Percentiles rank a stretch among this genome's conserved stretches.
Evolutionary conservation across 2,888 invertebrate species (phyloP).

Genomic region (Halocaridina rubra): DNA sequence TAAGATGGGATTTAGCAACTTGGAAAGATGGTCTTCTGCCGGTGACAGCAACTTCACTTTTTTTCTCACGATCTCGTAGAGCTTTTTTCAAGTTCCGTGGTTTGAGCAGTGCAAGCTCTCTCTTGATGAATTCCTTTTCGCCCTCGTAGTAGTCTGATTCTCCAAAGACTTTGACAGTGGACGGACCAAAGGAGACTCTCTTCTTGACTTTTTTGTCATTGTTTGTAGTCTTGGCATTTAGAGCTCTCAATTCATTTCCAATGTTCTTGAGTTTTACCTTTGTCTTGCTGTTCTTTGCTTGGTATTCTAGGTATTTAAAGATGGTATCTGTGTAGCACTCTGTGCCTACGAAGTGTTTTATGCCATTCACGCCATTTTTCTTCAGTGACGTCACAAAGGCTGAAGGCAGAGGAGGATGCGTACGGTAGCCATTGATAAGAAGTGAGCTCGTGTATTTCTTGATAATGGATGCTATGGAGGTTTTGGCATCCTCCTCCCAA

Average conservation of each 20-base stretch:
- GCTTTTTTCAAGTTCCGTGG: background rate
- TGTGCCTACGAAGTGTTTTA: no score
- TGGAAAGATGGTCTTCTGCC: background rate
- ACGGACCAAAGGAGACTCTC: background rate
- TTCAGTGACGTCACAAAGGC: no score
- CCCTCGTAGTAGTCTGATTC: background rate
- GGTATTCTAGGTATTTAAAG: no score
- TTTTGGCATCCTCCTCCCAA: background rate
- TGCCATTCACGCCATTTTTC: background rate
- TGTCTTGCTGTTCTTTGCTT: no score
- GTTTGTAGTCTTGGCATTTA: no score
- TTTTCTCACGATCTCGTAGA: background rate
- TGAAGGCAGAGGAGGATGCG: background rate
- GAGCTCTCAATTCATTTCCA: no score
- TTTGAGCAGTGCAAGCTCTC: background rate
- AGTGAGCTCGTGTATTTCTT: background rate
- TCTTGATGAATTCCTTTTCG: background rate
- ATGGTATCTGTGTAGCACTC: no score
- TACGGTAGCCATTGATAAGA: background rate
- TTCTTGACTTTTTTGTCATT: background rate
- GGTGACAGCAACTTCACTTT: background rate
- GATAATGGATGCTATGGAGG: background rate
- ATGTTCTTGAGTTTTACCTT: no score
- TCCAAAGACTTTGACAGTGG: background rate
- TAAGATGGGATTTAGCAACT: background rate